Conservation (phyloP, 2,888 invertebrate species). For the Nomada hirtipes region DNA sequence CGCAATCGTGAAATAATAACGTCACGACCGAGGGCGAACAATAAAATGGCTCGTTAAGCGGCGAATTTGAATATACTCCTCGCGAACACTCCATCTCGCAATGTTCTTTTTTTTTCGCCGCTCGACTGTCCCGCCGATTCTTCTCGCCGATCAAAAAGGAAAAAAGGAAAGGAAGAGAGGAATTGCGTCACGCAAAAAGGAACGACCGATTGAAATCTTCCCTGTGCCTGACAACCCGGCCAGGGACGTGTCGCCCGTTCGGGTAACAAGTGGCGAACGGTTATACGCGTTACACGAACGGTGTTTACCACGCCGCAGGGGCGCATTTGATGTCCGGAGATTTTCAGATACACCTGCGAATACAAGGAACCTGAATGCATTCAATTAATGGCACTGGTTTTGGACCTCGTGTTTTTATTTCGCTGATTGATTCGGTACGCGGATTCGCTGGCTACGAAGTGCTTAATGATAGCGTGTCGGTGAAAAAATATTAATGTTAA, state of each 20-base stretch:
- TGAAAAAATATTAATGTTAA: too few relatives aligned
- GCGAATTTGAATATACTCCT: slow-evolving; percentile 27
- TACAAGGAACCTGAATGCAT: neutral
- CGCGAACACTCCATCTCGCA: neutral
- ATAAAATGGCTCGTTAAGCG: slow-evolving; percentile 11
- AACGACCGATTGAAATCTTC: slow-evolving; percentile 73
- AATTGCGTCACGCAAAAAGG: slow-evolving; percentile 46
- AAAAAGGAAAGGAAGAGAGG: slow-evolving; percentile 9
- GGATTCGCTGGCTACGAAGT: too few relatives aligned
- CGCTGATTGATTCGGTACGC: too few relatives aligned
- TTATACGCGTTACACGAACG: slow-evolving; percentile 55
- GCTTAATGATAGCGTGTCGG: too few relatives aligned
- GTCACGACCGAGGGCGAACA: neutral
- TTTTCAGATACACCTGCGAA: neutral
- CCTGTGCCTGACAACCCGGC: slow-evolving; percentile 64
- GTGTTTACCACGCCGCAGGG: slow-evolving; percentile 49
- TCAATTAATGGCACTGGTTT: neutral
- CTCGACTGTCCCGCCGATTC: neutral
- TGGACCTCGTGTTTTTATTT: too few relatives aligned
- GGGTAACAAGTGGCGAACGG: slow-evolving; percentile 66
- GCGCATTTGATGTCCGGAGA: slow-evolving; percentile 19
- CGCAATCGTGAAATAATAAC: neutral
- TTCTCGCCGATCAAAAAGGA: slow-evolving; percentile 6
- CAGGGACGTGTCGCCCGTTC: slow-evolving; percentile 57
- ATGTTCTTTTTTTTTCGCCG: neutral